Conservation (phyloP, 1,140 invertebrate genomes). For the Cepaea nemoralis region DNA sequence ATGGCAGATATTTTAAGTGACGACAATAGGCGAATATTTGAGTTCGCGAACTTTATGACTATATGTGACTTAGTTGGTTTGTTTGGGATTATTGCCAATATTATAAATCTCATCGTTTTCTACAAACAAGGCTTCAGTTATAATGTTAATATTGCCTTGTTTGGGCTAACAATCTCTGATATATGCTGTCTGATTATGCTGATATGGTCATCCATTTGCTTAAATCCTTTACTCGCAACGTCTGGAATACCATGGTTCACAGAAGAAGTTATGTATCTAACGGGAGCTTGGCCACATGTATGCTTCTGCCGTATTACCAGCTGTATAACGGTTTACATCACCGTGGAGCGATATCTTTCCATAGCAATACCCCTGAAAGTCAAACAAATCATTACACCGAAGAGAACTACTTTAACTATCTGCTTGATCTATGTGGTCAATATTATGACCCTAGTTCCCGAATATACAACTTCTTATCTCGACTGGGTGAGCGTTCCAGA, state of each 20-base stretch:
- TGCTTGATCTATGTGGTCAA: not conserved
- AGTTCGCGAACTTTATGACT: not conserved
- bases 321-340: slow-evolving; percentile 9
- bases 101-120: not conserved
- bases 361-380: not conserved
- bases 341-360: not conserved
- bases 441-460: not conserved
- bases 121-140: too few relatives aligned
- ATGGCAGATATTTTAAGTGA: too few relatives aligned
- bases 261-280: not conserved
- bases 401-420: not conserved
- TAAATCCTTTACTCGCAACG: not conserved
- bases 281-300: not conserved
- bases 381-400: not conserved
- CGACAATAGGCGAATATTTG: not conserved
- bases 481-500: not conserved
- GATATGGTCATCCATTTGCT: not conserved
- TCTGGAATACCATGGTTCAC: not conserved
- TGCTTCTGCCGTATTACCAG: not conserved
- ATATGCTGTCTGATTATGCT: not conserved
- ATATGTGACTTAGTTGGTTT: not conserved
- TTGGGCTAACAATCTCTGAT: not conserved
- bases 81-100: slow-evolving; percentile 9
- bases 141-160: not conserved
- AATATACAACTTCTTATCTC: not conserved